phyloP scores from a whole-genome alignment of 2,797 vertebrate species.

The Tragopan temminckii region DNA sequence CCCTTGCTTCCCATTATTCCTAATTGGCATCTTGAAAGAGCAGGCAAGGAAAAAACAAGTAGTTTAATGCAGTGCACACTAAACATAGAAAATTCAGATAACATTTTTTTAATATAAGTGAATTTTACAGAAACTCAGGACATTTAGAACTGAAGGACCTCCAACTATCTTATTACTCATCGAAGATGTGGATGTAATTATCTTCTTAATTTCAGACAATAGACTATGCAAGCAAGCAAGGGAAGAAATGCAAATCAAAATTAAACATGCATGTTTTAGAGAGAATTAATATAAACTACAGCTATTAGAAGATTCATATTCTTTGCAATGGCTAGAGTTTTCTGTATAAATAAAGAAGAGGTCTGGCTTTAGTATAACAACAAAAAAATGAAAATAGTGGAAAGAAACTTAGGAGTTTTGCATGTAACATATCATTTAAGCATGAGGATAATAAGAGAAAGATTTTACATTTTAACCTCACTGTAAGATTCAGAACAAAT shows the following conservation, averaged over 20 bases:
- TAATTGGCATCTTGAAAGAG: conserved; percentile 90
- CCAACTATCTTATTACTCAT: conserved; percentile 47
- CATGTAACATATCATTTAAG: conserved; percentile 87
- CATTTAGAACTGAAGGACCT: conserved; percentile 43
- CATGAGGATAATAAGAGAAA: conserved; percentile 85
- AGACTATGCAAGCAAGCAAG: conserved; percentile 86
- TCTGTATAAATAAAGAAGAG: conserved; percentile 28
- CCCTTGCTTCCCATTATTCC: conserved; percentile 89
- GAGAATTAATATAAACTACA: conserved; percentile 84
- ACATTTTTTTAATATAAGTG: conserved; percentile 52
- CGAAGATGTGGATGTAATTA: conserved; percentile 44
- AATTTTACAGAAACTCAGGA: conserved; percentile 56
- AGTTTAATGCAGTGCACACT: conserved; percentile 81
- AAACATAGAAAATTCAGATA: conserved; percentile 82
- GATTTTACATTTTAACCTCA: conserved; percentile 24
- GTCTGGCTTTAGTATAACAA: conserved; percentile 50
- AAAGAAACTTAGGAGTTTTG: conserved; percentile 72
- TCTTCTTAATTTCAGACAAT: conserved; percentile 77
- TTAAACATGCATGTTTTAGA: conserved; percentile 84
- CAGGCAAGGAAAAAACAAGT: conserved; percentile 86
- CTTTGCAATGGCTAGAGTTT: conserved; percentile 85
- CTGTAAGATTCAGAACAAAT: conserved; percentile 35
- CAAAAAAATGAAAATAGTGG: conserved; percentile 60
- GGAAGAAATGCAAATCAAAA: conserved; percentile 76
- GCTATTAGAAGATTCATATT: conserved; percentile 80